Evolutionary conservation across 2,113 vertebrate genomes (phyloP), one percentile per base, ranked within the genome.

Genomic region (Pygoscelis antarcticus): DNA sequence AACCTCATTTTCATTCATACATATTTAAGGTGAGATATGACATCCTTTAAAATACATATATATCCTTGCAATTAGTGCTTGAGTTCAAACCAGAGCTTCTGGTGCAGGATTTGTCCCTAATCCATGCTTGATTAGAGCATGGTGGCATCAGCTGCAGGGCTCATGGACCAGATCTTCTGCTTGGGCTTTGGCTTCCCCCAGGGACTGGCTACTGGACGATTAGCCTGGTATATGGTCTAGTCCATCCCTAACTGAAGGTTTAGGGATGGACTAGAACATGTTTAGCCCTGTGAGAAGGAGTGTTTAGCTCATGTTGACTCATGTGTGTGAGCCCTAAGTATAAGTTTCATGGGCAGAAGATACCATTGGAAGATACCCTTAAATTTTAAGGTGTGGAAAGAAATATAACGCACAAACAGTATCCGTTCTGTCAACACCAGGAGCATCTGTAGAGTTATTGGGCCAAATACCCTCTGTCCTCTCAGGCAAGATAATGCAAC

Each of bases 1-100:
- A 94, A 84, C 60, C 38, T 80, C 1, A 0, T 83, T 80, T 72
- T 51, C 89, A 93, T 75, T 93, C 81, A 84, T 80, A 76, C 38
- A 83, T 94, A 86, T 87, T 93, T 88, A 90, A 94, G 70, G 44
- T 83, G 66, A 78, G 84, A 80, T 71, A 82, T 70, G 66, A 86
- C 68, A 85, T 36, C 64, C 29, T 77, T 83, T 94, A 70, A 62
- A 82, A 66, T 21, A 51, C 20, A 58, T 64, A 78, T 70, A 27
- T 89, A 85, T 40, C 8, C 27, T 25, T 32, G 58, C 22, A 84
- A 44, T 21, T 69, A 74, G 49, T 51, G 34, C 10, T 12, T 54
- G 58, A 72, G 49, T 42, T 87, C 38, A 96, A 82, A 83, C 11
- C 15, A 26, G 22, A 88, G 49, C 8, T 90, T 40, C 78, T 40